phyloP scores from a whole-genome alignment of 2,888 invertebrate species.

The Sphaeridia pumilis region DNA sequence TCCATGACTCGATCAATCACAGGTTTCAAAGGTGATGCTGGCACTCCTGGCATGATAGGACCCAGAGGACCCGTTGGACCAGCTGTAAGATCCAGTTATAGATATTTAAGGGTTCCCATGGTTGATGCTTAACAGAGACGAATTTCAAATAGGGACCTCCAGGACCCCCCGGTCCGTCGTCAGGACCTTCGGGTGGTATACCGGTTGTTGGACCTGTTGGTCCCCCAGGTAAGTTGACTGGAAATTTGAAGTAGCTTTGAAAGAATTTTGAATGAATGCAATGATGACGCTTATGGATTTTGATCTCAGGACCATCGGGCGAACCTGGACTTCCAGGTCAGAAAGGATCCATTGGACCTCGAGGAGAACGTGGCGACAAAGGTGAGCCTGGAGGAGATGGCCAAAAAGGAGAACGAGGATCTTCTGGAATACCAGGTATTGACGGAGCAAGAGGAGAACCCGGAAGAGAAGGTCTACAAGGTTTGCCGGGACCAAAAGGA shows the following conservation, averaged over 20 bases:
- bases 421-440: conserved; percentile 39
- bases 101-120: no score
- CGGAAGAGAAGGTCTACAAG: conserved; percentile 37
- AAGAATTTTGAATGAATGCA: no score
- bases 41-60: conserved; percentile 37
- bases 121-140: no score
- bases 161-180: conserved; percentile 37
- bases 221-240: conserved; percentile 38
- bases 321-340: conserved; percentile 38
- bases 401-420: conserved; percentile 39
- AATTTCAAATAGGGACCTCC: conserved; percentile 39
- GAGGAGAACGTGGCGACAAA: conserved; percentile 38
- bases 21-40: conserved; percentile 37
- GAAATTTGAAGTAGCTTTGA: no score
- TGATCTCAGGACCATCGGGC: no score
- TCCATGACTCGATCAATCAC: no score
- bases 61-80: conserved; percentile 36
- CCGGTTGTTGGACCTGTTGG: conserved; percentile 39
- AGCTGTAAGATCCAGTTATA: no score
- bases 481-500: conserved; percentile 27
- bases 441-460: conserved; percentile 39
- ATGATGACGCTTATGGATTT: no score
- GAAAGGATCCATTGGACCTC: conserved; percentile 37
- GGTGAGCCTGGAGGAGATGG: conserved; percentile 37
- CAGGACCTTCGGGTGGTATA: conserved; percentile 21